Conservation (phyloP, 2,113 vertebrate genomes). For the Bucco capensis region DNA sequence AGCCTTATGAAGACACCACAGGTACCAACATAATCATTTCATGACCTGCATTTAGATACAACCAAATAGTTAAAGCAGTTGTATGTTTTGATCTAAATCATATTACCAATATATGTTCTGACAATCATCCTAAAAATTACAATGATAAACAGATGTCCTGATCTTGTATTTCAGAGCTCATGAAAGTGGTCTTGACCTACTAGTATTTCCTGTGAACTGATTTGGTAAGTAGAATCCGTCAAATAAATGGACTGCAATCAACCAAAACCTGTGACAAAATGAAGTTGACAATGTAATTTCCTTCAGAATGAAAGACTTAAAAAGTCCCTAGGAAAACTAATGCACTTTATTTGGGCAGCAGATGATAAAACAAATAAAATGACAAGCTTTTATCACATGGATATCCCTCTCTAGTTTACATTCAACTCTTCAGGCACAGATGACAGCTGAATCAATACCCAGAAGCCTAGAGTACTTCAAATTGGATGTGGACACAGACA, state of each 20-base stretch:
- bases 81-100: background rate
- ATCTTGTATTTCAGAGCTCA: background rate
- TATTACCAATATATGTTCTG: background rate
- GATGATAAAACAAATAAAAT: background rate
- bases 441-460: background rate
- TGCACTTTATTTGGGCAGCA: background rate
- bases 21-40: background rate
- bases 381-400: background rate
- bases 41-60: background rate
- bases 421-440: background rate
- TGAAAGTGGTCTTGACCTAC: background rate
- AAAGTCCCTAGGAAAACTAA: background rate
- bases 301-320: background rate
- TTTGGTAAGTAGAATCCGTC: background rate
- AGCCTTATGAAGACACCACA: background rate
- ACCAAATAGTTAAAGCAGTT: background rate
- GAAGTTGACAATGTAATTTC: background rate
- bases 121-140: background rate
- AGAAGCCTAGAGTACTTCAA: background rate
- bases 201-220: background rate
- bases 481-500: background rate
- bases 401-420: background rate
- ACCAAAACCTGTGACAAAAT: background rate
- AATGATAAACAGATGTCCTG: background rate
- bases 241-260: background rate